These are phyloP conservation scores for Coranthus polyacanthus DNA, from an alignment of 2,797 vertebrate genomes.

Conservation along the genomic window DNA sequence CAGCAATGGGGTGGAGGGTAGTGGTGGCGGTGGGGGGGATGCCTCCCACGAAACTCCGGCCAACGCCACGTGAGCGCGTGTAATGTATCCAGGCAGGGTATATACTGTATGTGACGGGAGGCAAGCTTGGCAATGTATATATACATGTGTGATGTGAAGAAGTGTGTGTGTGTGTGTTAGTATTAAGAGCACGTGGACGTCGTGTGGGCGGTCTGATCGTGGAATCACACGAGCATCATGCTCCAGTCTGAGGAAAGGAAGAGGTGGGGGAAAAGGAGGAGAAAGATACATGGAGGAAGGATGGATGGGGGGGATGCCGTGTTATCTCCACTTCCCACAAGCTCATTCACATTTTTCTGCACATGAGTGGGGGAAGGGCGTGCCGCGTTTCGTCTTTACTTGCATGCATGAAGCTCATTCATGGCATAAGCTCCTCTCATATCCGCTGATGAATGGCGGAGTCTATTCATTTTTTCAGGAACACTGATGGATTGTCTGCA, in stretches of 20 bases:
- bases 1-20: conserved; percentile 13
- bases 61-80: conserved; percentile 40
- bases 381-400: conserved; percentile 40
- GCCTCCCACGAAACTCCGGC: conserved; percentile 22
- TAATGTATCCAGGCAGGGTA: conserved; percentile 33
- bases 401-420: conserved; percentile 65
- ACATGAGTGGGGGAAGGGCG: conserved; percentile 68
- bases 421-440: conserved; percentile 42
- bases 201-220: conserved; percentile 59
- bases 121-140: conserved; percentile 5
- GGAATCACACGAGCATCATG: conserved; percentile 46
- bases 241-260: conserved; percentile 29
- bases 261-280: conserved; percentile 17
- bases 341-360: conserved; percentile 77
- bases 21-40: background rate
- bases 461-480: conserved; percentile 45
- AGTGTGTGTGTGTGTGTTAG: conserved; percentile 26
- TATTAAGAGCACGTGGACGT: conserved; percentile 50
- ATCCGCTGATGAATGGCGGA: conserved; percentile 2
- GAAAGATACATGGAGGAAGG: conserved; percentile 28
- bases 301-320: conserved; percentile 34
- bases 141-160: conserved; percentile 17
- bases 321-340: conserved; percentile 55
- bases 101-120: conserved; percentile 3
- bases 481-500: conserved; percentile 22